A percentile compares a stretch with the other conserved stretches of the same genome.
Evolutionary conservation across 2,113 vertebrate species (phyloP).

Genomic region (Paracanthobrama guichenoti): DNA sequence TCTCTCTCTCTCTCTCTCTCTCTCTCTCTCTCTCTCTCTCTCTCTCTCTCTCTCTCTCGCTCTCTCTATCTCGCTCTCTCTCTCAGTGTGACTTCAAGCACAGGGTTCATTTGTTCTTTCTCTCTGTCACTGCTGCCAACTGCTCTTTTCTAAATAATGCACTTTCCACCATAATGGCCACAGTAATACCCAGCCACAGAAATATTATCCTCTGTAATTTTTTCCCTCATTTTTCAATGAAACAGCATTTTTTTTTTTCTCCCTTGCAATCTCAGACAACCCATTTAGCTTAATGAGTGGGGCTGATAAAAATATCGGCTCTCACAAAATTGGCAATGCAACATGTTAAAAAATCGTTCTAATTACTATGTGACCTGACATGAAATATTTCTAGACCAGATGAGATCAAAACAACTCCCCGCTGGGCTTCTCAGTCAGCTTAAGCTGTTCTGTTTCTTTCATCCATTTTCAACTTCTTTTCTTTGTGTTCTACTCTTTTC

Average conservation of each 20-base stretch:
- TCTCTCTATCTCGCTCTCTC: neutral
- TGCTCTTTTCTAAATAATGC: constrained; percentile 62
- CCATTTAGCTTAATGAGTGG: constrained; percentile 41
- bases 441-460: constrained; percentile 38
- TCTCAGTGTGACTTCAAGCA: constrained; percentile 33
- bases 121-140: constrained; percentile 40
- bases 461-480: constrained; percentile 37
- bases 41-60: too few relatives aligned
- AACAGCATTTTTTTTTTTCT: neutral
- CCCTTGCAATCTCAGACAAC: constrained; percentile 36
- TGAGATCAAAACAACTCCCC: constrained; percentile 52
- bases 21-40: too few relatives aligned
- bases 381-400: constrained; percentile 35
- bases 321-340: constrained; percentile 13
- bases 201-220: constrained; percentile 25
- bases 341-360: constrained; percentile 32
- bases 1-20: neutral
- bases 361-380: constrained; percentile 50
- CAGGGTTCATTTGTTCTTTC: constrained; percentile 48
- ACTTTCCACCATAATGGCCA: constrained; percentile 55
- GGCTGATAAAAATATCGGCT: constrained; percentile 32
- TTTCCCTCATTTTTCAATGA: constrained; percentile 14
- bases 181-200: constrained; percentile 45
- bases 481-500: neutral
- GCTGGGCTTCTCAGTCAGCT: constrained; percentile 34